Evolutionary conservation across 1,140 invertebrate species (phyloP).

Genomic region (Araneus ventricosus): DNA sequence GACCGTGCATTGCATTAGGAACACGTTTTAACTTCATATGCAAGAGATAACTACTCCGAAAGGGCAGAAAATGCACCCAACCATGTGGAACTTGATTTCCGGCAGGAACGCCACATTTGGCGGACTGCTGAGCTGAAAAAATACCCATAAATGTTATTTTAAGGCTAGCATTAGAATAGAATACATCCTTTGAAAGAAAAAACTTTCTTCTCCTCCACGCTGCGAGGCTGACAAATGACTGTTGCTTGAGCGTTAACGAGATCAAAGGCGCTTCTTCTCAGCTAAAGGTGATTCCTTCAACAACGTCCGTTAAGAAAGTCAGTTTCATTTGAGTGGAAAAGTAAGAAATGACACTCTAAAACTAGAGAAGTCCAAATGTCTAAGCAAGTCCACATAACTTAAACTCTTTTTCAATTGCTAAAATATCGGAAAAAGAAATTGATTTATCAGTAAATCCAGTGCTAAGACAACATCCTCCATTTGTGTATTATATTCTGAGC

Average conservation of each 20-base stretch:
- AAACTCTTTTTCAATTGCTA: no score
- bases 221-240: slow-evolving; percentile 25
- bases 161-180: slow-evolving; percentile 26
- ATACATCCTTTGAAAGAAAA: not conserved
- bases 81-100: slow-evolving; percentile 69
- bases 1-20: slow-evolving; percentile 57
- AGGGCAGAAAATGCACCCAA: slow-evolving; percentile 58
- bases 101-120: slow-evolving; percentile 57
- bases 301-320: no score
- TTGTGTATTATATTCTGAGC: no score
- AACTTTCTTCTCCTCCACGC: not conserved
- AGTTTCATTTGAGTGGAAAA: no score
- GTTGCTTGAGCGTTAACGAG: not conserved
- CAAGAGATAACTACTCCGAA: slow-evolving; percentile 43
- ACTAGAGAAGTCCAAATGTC: no score
- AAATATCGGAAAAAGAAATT: no score
- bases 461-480: no score
- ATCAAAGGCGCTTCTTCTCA: not conserved
- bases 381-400: no score
- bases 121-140: slow-evolving; percentile 41
- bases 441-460: no score
- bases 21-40: slow-evolving; percentile 28
- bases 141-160: slow-evolving; percentile 64
- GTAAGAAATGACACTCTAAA: no score
- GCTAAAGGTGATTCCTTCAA: not conserved